These are phyloP conservation scores for Antennarius striatus DNA, from an alignment of 2,113 vertebrate species.

Conservation along the genomic window DNA sequence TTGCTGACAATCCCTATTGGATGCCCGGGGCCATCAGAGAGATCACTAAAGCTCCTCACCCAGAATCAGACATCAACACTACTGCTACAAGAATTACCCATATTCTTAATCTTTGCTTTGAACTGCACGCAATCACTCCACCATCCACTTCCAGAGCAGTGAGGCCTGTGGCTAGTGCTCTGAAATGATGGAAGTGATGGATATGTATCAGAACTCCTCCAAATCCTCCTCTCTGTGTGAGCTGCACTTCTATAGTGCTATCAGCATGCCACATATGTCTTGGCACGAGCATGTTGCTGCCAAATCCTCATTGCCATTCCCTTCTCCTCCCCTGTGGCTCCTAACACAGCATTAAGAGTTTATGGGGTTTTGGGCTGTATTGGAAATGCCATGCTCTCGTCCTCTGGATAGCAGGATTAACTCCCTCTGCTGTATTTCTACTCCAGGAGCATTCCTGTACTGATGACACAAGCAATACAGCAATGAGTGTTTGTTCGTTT, in stretches of 20 bases:
- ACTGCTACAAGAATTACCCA: slow-evolving; percentile 38
- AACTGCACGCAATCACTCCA: slow-evolving; percentile 35
- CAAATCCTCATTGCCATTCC: slow-evolving; percentile 64
- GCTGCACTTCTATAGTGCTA: slow-evolving; percentile 67
- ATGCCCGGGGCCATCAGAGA: slow-evolving; percentile 22
- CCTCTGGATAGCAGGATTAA: slow-evolving; percentile 61
- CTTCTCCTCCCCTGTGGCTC: slow-evolving; percentile 60
- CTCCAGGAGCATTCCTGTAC: slow-evolving; percentile 56
- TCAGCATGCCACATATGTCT: slow-evolving; percentile 78
- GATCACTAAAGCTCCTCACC: slow-evolving; percentile 25
- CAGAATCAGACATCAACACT: slow-evolving; percentile 12
- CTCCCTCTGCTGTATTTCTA: slow-evolving; percentile 56
- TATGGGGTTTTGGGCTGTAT: slow-evolving; percentile 61
- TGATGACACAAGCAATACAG: slow-evolving; percentile 76
- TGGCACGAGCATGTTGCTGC: slow-evolving; percentile 69
- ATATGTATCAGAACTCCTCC: slow-evolving; percentile 60
- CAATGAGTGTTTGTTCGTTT: slow-evolving; percentile 73
- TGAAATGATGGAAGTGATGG: slow-evolving; percentile 51
- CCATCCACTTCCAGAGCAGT: slow-evolving; percentile 23
- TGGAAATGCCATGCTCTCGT: slow-evolving; percentile 55
- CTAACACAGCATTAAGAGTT: slow-evolving; percentile 70
- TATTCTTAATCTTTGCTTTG: slow-evolving; percentile 45
- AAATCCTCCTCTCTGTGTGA: slow-evolving; percentile 61
- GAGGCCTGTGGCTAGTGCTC: slow-evolving; percentile 36
- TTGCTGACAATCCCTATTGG: slow-evolving; percentile 46